Conservation (phyloP, 2,888 invertebrate genomes). For the Drosophila picticornis region DNA sequence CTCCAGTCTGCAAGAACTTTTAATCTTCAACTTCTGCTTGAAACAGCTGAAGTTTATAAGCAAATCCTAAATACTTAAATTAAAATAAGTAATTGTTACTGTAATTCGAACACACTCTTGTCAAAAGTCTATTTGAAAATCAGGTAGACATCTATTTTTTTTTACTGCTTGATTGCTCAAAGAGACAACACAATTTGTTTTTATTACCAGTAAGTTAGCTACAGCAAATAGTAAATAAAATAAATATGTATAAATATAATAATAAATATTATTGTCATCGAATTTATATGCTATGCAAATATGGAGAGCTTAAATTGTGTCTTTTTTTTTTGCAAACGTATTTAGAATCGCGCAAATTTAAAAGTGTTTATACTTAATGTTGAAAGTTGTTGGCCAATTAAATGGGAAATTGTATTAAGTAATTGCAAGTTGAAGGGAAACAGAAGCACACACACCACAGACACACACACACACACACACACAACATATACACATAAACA, state of each 20-base stretch:
- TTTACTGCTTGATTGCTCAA: background rate
- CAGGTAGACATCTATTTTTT: background rate
- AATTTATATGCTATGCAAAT: background rate
- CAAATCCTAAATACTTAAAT: background rate
- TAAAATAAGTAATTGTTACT: background rate
- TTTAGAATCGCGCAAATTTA: background rate
- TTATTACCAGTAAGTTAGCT: background rate
- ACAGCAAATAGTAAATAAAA: background rate
- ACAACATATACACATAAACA: background rate
- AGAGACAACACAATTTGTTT: background rate
- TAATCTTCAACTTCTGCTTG: background rate
- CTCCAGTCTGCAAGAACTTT: background rate
- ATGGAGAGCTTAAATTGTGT: background rate
- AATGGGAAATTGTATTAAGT: background rate
- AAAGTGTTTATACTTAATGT: background rate
- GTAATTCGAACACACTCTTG: background rate
- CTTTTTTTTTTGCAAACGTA: background rate
- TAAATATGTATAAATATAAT: background rate
- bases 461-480: background rate
- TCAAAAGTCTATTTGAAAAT: background rate
- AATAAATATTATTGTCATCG: background rate
- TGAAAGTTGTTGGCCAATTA: background rate
- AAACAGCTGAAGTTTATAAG: background rate
- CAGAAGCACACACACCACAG: background rate
- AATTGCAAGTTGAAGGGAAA: slow-evolving; percentile 1